Percentiles rank a stretch among this genome's conserved stretches.
Conservation (phyloP, 2,888 invertebrate species). For the Synanthedon tipuliformis region DNA sequence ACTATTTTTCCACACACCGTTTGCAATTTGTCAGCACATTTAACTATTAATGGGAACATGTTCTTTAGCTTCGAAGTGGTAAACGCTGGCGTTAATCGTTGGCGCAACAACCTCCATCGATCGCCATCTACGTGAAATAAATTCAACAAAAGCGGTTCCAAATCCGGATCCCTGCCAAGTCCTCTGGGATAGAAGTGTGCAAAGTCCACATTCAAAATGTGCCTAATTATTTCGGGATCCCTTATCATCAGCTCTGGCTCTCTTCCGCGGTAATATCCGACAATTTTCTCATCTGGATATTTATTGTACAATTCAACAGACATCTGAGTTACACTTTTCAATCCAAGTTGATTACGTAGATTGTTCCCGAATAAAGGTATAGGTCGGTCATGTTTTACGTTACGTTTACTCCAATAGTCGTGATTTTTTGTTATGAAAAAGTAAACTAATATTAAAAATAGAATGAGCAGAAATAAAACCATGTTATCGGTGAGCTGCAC, state of each 20-base stretch:
- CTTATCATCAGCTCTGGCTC: constrained; percentile 37
- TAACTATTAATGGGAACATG: constrained; percentile 48
- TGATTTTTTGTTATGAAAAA: constrained; percentile 31
- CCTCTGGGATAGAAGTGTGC: constrained; percentile 29
- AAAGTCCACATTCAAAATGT: constrained; percentile 29
- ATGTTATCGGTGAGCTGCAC: neutral
- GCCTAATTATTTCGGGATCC: constrained; percentile 33
- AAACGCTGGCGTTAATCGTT: constrained; percentile 45
- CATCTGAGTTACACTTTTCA: constrained; percentile 24
- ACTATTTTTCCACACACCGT: constrained; percentile 9
- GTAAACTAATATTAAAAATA: constrained; percentile 19
- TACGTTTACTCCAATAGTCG: constrained; percentile 36
- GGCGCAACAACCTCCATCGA: constrained; percentile 39
- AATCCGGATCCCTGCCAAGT: constrained; percentile 20
- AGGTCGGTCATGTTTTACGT: constrained; percentile 35
- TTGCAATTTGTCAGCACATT: constrained; percentile 38
- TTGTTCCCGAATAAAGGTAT: constrained; percentile 38
- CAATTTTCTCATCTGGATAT: constrained; percentile 38
- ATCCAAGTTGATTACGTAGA: constrained; percentile 22
- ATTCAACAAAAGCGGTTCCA: constrained; percentile 30
- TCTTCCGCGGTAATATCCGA: constrained; percentile 36
- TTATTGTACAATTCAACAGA: constrained; percentile 31
- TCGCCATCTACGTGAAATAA: constrained; percentile 44
- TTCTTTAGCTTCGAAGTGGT: constrained; percentile 42
- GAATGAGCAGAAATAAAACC: constrained; percentile 7